Evolutionary conservation across 2,888 invertebrate species (phyloP).

Genomic region (Calliopum simillimum): DNA sequence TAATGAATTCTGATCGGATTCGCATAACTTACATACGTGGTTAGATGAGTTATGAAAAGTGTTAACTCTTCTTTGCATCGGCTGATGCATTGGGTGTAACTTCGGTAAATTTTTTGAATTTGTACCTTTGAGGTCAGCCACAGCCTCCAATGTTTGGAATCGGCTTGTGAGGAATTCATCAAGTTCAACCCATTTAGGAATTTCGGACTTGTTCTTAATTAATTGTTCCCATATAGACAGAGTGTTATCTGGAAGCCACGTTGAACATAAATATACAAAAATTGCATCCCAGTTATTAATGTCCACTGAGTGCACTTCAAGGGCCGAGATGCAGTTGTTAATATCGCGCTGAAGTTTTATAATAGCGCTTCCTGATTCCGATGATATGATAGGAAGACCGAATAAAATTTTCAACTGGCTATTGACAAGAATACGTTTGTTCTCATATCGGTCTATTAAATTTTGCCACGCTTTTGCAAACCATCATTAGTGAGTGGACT

Average conservation of each 20-base stretch:
- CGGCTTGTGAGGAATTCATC: not conserved
- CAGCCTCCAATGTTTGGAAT: constrained; percentile 15
- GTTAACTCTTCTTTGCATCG: no score
- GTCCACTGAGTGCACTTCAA: not conserved
- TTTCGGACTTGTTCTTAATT: not conserved
- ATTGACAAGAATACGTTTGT: constrained; percentile 14
- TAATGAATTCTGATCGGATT: no score
- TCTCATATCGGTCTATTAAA: not conserved
- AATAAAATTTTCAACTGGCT: not conserved
- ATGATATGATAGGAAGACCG: not conserved
- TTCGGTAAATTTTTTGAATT: no score
- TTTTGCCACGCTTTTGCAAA: constrained; percentile 7
- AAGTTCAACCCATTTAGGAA: not conserved
- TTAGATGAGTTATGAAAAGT: no score
- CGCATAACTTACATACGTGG: no score
- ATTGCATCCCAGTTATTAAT: not conserved
- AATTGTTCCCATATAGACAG: constrained; percentile 2
- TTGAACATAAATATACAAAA: not conserved
- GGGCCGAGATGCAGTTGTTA: constrained; percentile 9
- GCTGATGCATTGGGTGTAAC: no score
- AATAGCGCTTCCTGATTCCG: not conserved
- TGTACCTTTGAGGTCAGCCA: constrained; percentile 5
- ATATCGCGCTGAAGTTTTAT: constrained; percentile 19
- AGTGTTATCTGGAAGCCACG: not conserved
- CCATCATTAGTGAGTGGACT: no score